Evolutionary conservation across 2,113 vertebrate species (phyloP), one percentile per base, ranked within the genome.

Genomic region (Sinosuthora webbiana): DNA sequence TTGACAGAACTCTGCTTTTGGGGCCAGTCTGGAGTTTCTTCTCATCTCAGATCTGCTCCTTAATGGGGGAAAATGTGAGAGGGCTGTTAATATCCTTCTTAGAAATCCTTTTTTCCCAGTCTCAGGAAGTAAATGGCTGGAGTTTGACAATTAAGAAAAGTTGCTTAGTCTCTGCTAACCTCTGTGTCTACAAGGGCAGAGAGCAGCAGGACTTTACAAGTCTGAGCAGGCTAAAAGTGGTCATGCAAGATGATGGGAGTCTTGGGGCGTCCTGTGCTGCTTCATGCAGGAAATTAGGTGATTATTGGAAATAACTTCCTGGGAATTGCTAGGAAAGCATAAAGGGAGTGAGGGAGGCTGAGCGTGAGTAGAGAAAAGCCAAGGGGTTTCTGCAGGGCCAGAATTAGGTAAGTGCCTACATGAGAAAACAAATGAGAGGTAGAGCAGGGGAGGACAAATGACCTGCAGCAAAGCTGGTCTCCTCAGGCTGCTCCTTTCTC

Each of bases 271-370:
- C 94, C 89, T 93, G 87, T 93, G 93, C 63, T 2, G 31, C 71
- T 52, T 93, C 95, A 96, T 90, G 96, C 95, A 69, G 82, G 82
- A 96, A 96, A 96, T 96, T 80, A 90, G 49, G 90, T 75, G 85
- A 91, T 95, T 96, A 93, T 68, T 93, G 44, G 85, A 93, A 90
- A 94, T 78, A 90, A 24, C 64, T 94, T 88, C 86, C 76, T 94
- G 96, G 82, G 92, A 96, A 95, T 90, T 70, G 50, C 59, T 59
- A n/a, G 42, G n/a, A 89, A 79, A 71, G 55, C 68, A 67, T 90
- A 81, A 91, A 88, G 52, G 55, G 79, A 87, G 24, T 4, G 56
- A 92, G n/a, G 41, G 64, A 92, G 71, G 37, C 56, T 81, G n/a
- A 83, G 8, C 2, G 0, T 75, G 55, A 83, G 33, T 65, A 67